These are phyloP conservation scores for Falco berigora DNA, from an alignment of 2,797 vertebrate species.

Conservation along the genomic window DNA sequence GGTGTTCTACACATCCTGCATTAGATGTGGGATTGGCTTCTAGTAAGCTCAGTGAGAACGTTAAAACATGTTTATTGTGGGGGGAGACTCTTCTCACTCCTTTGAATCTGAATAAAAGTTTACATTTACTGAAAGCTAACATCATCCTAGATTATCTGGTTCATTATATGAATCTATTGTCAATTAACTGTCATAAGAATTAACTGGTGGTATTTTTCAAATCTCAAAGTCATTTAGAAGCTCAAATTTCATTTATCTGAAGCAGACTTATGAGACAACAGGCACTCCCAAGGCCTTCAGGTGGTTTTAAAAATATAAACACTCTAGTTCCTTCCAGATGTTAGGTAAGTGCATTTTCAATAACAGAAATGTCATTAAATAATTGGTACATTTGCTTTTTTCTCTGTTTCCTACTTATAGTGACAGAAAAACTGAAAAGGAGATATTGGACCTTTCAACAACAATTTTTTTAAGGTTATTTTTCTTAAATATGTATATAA, in stretches of 20 bases:
- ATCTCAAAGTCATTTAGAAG: neutral
- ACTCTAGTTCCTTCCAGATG: neutral
- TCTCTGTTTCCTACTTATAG: neutral
- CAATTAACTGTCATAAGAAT: neutral
- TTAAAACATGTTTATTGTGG: neutral
- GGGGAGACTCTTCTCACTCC: neutral
- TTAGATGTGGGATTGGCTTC: neutral
- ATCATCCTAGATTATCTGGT: neutral
- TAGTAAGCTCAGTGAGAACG: neutral
- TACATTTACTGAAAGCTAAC: neutral
- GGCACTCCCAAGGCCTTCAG: neutral
- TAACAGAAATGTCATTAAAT: neutral
- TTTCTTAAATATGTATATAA: neutral
- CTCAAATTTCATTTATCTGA: neutral
- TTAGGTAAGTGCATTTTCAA: neutral
- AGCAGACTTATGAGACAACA: neutral
- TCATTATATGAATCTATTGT: neutral
- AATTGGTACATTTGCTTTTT: neutral
- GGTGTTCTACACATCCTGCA: neutral
- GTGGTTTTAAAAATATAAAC: neutral
- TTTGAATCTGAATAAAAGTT: neutral
- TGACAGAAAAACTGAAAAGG: neutral
- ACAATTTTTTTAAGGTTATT: neutral
- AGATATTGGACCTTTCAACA: neutral
- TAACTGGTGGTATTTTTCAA: neutral